phyloP scores from a whole-genome alignment of 1,140 invertebrate species.

The Trichonephila clavata region DNA sequence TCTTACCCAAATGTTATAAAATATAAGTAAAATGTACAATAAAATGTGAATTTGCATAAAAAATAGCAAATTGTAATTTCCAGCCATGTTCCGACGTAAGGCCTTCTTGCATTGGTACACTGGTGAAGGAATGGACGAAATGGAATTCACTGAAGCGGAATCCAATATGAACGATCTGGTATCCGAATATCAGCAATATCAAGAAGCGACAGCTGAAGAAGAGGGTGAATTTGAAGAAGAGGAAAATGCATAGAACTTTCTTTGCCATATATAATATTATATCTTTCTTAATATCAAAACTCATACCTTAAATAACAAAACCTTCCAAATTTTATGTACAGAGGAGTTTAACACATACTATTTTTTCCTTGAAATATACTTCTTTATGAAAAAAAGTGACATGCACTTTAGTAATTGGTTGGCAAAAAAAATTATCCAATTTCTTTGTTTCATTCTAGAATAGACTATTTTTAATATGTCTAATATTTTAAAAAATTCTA shows the following conservation, averaged over 20 bases:
- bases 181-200: slow-evolving; percentile 95
- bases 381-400: no score
- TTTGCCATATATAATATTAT: not conserved
- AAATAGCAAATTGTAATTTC: not conserved
- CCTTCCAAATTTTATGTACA: no score
- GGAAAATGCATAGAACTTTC: slow-evolving; percentile 72
- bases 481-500: no score
- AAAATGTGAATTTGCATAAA: no score
- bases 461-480: no score
- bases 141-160: slow-evolving; percentile 86
- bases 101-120: slow-evolving; percentile 80
- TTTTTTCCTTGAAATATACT: no score
- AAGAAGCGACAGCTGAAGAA: slow-evolving; percentile 83
- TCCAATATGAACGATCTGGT: slow-evolving; percentile 92
- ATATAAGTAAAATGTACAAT: no score
- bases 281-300: not conserved
- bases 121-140: slow-evolving; percentile 61
- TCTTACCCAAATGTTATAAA: no score
- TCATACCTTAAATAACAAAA: not conserved
- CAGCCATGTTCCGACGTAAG: slow-evolving; percentile 78
- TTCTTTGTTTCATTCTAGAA: no score
- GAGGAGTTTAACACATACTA: no score
- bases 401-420: no score
- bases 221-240: slow-evolving; percentile 81
- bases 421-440: no score